Evolutionary conservation across 2,113 vertebrate species (phyloP).

Genomic region (Maccullochella peelii): DNA sequence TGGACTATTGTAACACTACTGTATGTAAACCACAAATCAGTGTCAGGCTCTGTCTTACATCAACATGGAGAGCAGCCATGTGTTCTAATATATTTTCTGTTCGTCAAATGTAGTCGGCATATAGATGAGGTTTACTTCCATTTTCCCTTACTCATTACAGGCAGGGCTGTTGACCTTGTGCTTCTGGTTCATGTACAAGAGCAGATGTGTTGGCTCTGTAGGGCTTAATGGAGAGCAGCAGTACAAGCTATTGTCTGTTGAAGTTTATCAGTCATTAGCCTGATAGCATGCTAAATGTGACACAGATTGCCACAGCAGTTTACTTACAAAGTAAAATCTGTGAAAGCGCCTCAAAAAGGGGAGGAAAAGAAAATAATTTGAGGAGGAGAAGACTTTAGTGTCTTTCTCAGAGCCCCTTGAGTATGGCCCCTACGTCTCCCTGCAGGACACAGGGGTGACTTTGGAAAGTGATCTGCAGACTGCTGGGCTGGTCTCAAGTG

Average conservation of each 20-base stretch:
- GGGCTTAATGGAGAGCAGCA: constrained; percentile 61
- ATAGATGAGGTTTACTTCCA: constrained; percentile 74
- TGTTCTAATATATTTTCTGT: constrained; percentile 36
- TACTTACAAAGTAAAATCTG: constrained; percentile 48
- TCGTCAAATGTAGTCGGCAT: constrained; percentile 55
- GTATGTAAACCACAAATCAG: constrained; percentile 5
- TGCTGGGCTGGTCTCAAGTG: constrained; percentile 80
- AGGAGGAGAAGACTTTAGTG: constrained; percentile 54
- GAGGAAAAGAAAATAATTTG: constrained; percentile 45
- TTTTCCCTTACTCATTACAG: constrained; percentile 74
- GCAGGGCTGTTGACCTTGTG: constrained; percentile 75
- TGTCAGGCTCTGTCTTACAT: constrained; percentile 19
- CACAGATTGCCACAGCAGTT: constrained; percentile 55
- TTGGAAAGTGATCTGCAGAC: constrained; percentile 83
- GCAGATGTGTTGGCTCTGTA: constrained; percentile 70
- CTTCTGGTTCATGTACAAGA: constrained; percentile 69
- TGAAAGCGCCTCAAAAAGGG: constrained; percentile 29
- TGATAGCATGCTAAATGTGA: constrained; percentile 74
- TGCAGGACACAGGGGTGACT: constrained; percentile 81
- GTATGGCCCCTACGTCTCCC: constrained; percentile 56
- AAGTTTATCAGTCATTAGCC: constrained; percentile 73
- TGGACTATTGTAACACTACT: neutral
- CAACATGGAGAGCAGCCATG: constrained; percentile 36
- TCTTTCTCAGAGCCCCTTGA: constrained; percentile 61
- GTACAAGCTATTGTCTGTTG: constrained; percentile 59